Evolutionary conservation across 2,797 vertebrate species (phyloP), one percentile per base, ranked within the genome.

Genomic region (Micrastur ruficollis): DNA sequence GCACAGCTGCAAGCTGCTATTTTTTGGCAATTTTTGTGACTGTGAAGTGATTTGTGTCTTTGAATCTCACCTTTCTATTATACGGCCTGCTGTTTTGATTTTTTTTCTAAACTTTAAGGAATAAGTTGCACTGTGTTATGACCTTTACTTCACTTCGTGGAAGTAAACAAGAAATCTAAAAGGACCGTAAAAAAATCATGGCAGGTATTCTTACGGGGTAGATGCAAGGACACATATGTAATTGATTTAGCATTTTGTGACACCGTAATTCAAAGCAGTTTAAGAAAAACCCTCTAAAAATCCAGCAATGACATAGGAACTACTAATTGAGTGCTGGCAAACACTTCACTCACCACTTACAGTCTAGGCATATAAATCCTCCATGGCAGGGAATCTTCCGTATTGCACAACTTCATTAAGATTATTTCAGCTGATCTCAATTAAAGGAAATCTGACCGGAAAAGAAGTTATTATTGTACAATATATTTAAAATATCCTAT

Each of bases 21-120:
- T 98, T 98, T 98, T 98, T 98, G 98, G 98, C 98, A 98, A 97
- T 98, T 98, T 98, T 98, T 97, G 98, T 97, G 98, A 95, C 97
- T 97, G 96, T 97, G 96, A 97, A 98, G 97, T 97, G 98, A 98
- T 98, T 98, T 98, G 98, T 98, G 98, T 96, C 97, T 98, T 96
- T 95, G 91, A 95, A 87, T 96, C 96, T 98, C 97, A 98, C 96
- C 98, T 98, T 98, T 97, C 97, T 94, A 80, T 96, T 98, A 97
- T 96, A 86, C 3, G 94, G 97, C 98, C 98, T 98, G 98, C 98
- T 98, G 98, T 96, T 98, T 96, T 68, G 96, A 95, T 95, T 97
- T 97, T 98, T 98, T 97, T 90, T 29, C 74, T 72, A 93, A 97
- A 97, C 96, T 98, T 96, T 81, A 96, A 98, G 90, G 95, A 97